Conservation (phyloP, 1,140 invertebrate genomes). For the Nasonia giraulti region DNA sequence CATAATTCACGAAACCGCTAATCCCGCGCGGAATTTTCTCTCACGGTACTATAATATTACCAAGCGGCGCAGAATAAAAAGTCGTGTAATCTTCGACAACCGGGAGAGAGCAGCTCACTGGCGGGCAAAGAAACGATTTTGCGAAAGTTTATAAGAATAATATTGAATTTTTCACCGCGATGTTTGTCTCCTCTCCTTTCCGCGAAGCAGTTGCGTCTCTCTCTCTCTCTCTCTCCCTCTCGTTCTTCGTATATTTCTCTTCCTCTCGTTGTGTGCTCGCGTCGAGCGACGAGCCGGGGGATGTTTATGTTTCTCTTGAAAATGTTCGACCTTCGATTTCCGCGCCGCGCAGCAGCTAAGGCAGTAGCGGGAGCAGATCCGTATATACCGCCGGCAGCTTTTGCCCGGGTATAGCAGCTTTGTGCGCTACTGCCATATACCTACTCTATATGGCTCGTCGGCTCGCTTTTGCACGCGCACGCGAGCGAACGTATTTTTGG, state of each 20-base stretch:
- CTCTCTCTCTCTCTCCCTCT: not conserved
- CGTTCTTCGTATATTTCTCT: slow-evolving; percentile 3
- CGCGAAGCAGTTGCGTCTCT: too few relatives aligned
- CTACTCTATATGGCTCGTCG: not conserved
- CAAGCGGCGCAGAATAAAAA: not conserved
- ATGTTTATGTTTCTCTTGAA: slow-evolving; percentile 59
- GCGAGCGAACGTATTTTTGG: slow-evolving; percentile 21
- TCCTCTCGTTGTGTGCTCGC: not conserved
- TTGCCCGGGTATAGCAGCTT: not conserved
- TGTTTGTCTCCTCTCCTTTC: not conserved
- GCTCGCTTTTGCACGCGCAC: not conserved
- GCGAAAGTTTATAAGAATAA: slow-evolving; percentile 23
- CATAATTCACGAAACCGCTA: not conserved
- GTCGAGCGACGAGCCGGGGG: slow-evolving; percentile 38
- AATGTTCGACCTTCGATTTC: slow-evolving; percentile 57
- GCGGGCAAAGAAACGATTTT: not conserved
- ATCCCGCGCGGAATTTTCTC: not conserved
- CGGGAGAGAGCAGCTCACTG: not conserved
- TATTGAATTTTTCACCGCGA: slow-evolving; percentile 28
- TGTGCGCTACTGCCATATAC: not conserved
- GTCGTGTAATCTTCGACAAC: not conserved
- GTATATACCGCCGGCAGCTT: not conserved
- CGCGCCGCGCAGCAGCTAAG: not conserved
- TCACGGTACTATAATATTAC: not conserved
- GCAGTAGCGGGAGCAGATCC: not conserved